Base-by-base conservation (phyloP, 1,140 invertebrate genomes). In the Apis laboriosa region DNA sequence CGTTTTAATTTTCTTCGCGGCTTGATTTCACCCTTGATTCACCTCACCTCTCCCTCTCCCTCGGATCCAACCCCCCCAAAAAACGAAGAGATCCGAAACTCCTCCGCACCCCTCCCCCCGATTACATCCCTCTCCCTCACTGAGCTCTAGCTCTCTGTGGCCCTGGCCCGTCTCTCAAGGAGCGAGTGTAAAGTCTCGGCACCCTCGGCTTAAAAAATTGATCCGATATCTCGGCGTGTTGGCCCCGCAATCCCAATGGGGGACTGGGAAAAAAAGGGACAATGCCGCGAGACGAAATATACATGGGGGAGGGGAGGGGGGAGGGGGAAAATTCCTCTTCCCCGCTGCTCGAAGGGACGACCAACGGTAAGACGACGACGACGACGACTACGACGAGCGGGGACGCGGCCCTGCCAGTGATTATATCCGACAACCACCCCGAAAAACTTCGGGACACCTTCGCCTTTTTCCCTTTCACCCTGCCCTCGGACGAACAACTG, bases 151-250 rank as follows among this genome's bases (percentile, higher is more conserved):
- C 49, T 84, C 74, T 21, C 21, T 66, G 24, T 7, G 84, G 86
- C 85, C 85, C 83, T 84, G 77, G 73, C 84, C 86, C 86, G 68
- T 88, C 91, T 92, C 91, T 93, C 89, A 91, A 93, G 92, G 90
- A 93, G 93, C 34, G 34, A n/a, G 34, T 93, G 92, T 93, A 94
- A 94, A 94, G 92, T 94, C 92, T 93, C 94, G 86, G 91, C 93
- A 93, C 93, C 91, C 91, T 92, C 92, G 92, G 93, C 93, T 94
- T 94, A 91, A 92, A 92, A 92, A 92, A 92, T 92, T 92, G 91
- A 92, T 92, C 91, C 91, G 91, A 92, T 92, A 92, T 92, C 93
- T 93, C 91, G 92, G 88, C 90, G 93, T 92, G 93, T 93, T 94
- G 91, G 92, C 91, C 92, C 90, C 88, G 86, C 92, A 91, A 93